Conservation (phyloP, 2,888 invertebrate species). For the Pyralis farinalis region DNA sequence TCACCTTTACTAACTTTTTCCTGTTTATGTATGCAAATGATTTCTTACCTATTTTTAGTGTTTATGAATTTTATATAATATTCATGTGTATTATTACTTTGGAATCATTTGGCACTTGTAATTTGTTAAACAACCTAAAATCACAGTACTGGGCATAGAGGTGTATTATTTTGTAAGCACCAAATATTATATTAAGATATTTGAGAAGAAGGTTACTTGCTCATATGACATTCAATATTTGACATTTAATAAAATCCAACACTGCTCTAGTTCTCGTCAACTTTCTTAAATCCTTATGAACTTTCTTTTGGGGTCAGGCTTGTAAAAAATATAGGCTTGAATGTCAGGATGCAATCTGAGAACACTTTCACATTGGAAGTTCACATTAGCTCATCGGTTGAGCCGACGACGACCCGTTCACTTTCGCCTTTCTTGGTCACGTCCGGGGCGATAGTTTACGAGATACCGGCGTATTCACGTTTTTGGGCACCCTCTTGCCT, state of each 20-base stretch:
- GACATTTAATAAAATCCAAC: neutral
- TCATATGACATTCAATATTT: slow-evolving; percentile 2
- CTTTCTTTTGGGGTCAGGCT: neutral
- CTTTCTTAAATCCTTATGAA: neutral
- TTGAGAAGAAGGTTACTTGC: neutral
- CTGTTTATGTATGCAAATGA: no score
- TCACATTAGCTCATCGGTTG: slow-evolving; percentile 37
- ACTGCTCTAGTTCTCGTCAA: neutral
- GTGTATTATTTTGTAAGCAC: no score
- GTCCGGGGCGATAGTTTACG: slow-evolving; percentile 45
- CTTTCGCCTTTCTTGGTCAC: slow-evolving; percentile 49
- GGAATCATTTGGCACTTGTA: no score
- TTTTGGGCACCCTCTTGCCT: no score
- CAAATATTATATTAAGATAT: no score
- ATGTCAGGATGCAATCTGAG: slow-evolving; percentile 21
- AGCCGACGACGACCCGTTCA: slow-evolving; percentile 35
- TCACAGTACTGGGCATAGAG: no score
- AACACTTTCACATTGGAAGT: slow-evolving; percentile 34
- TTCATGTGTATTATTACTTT: no score
- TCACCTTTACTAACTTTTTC: no score
- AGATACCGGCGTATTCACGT: slow-evolving; percentile 1
- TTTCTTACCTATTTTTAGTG: no score
- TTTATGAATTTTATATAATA: no score
- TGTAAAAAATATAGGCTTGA: slow-evolving; percentile 5
- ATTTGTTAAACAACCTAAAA: no score